Base-by-base conservation (phyloP, 2,797 vertebrate genomes). In the Leuciscus waleckii region DNA sequence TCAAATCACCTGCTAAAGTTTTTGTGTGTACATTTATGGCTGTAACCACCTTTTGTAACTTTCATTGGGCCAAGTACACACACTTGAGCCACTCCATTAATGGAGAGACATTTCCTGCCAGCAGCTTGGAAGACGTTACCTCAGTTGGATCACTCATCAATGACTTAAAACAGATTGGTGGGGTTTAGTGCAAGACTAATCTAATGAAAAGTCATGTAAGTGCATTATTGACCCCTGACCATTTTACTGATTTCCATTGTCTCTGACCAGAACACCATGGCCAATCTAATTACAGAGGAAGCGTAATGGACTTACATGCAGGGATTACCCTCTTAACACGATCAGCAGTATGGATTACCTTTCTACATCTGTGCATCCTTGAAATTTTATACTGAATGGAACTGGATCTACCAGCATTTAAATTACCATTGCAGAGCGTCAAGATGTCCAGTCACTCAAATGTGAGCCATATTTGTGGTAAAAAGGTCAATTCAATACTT, bases 241-340 rank as follows among this genome's bases (percentile, higher is more conserved):
- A 71, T 88, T 90, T 86, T 46, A 69, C 79, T 71, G 37, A 79
- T 85, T 86, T 81, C 67, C 56, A 85, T 89, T 84, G 81, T 88
- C 82, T 85, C 61, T 85, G 81, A 87, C 83, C 81, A 82, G 58
- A 90, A 85, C 81, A 63, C 80, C 58, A 77, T 32, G 7, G 82
- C 54, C 86, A 84, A 91, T 89, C 83, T 79, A 82, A 79, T 88
- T 89, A 65, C 79, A 84, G 88, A 81, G 86, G 71, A 90, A 92
- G 90, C 82, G 46, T 92, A 93, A 92, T 87, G 86, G 90, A 91
- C 86, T 92, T 81, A 73, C 51, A 84, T 88, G 70, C 56, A 85
- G 90, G 85, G 88, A 90, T 91, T 87, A 88, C 89, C 90, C 87
- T 87, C 67, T 76, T 93, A 93, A 93, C 90, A 68, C 81, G 90